Evolutionary conservation across 2,888 invertebrate genomes (phyloP), one percentile per base, ranked within the genome.

Genomic region (Myathropa florea): DNA sequence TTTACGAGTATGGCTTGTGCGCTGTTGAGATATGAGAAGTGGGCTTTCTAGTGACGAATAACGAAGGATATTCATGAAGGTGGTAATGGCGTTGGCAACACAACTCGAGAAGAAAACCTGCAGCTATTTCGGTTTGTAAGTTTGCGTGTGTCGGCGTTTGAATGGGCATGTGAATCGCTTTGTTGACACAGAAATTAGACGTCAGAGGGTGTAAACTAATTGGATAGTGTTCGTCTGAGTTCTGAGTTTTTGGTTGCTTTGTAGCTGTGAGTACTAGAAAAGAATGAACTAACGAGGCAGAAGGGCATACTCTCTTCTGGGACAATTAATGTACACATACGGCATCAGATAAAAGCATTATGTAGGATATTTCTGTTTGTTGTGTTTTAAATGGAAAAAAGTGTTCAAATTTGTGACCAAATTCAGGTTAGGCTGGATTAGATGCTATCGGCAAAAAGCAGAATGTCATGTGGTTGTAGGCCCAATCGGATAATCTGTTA

Each of bases 1-100:
- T n/a, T n/a, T 24, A 21, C 14, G 60, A 18, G 6, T 55, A 3
- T 23, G 14, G 53, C n/a, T 4, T 23, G 24, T 76, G 24, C 57
- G 21, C 53, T 10, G 78, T 71, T 63, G 63, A 72, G 39, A 28
- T 68, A 46, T 60, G 57, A 55, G 46, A 39, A 24, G 76, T 14
- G 14, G 36, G 65, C 60, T 83, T 75, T 71, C 55, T 28, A 86
- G 86, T 83, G 83, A 79, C 75, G 78, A 79, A 83, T 83, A 78
- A 86, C 78, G 83, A 86, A 79, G 83, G 60, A 73, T 78, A 81
- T 78, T 83, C 72, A 86, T 83, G 70, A 86, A 86, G 83, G 75
- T 86, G 83, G 60, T 83, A 83, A 86, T 75, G 85, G 77, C 78
- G 77, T 81, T 64, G 71, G 36, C 68, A 83, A 72, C 68, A 80